These are phyloP conservation scores for Prinia subflava DNA, from an alignment of 2,113 vertebrate species.

Conservation along the genomic window DNA sequence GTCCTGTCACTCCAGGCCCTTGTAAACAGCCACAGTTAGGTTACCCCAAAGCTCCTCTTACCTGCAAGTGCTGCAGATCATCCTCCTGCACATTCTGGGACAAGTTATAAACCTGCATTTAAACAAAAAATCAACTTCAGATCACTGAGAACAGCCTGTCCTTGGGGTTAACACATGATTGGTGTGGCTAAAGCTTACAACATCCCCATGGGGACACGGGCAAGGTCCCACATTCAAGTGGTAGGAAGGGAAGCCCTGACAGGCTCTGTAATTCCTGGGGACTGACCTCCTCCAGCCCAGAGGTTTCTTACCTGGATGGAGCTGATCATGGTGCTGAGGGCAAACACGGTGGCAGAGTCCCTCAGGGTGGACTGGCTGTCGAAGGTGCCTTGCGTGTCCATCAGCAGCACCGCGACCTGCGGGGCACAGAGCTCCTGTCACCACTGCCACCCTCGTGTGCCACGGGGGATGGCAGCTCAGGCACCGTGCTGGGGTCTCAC, in stretches of 20 bases:
- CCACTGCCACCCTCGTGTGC: not conserved
- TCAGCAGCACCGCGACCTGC: constrained; percentile 91
- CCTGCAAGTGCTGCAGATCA: constrained; percentile 90
- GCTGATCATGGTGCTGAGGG: constrained; percentile 99
- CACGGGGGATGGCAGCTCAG: rapidly evolving
- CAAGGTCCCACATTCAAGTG: not conserved
- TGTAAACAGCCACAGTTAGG: not conserved
- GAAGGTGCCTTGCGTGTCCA: constrained; percentile 98
- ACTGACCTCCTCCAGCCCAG: not conserved
- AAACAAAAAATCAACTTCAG: not conserved
- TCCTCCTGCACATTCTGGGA: constrained; percentile 92
- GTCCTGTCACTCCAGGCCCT: not conserved
- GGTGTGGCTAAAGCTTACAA: rapidly evolving
- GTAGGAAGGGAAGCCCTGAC: not conserved
- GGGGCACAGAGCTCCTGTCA: not conserved
- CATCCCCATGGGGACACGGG: not conserved
- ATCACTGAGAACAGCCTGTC: not conserved
- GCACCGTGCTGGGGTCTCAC: not conserved
- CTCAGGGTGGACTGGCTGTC: constrained; percentile 97
- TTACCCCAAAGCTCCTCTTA: not conserved
- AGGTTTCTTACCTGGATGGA: constrained; percentile 90
- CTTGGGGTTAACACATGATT: rapidly evolving
- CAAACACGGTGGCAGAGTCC: constrained; percentile 96
- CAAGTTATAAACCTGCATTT: constrained; percentile 86
- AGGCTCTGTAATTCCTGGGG: not conserved